Percentiles rank a stretch among this genome's conserved stretches.
These are phyloP conservation scores for Amia ocellicauda DNA, from an alignment of 2,113 vertebrate genomes.

Conservation along the genomic window DNA sequence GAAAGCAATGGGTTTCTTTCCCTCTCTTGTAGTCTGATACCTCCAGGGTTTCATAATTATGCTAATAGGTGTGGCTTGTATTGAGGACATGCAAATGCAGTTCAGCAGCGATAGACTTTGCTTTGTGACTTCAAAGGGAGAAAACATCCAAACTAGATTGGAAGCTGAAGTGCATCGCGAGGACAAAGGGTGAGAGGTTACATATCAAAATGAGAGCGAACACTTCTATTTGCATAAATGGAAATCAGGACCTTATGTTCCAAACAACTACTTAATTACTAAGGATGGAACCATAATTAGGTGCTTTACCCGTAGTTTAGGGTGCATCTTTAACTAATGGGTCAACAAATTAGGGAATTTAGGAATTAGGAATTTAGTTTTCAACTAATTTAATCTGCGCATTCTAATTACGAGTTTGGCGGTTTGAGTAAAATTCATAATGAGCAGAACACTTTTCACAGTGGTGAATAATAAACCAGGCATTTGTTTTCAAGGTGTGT, in stretches of 20 bases:
- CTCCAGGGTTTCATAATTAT: conserved; percentile 49
- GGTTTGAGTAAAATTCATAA: no score
- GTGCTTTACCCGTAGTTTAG: conserved; percentile 39
- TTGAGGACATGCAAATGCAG: conserved; percentile 61
- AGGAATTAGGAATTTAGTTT: no score
- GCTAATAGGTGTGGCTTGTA: conserved; percentile 47
- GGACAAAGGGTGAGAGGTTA: conserved; percentile 49
- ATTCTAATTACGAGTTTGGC: no score
- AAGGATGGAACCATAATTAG: conserved; percentile 25
- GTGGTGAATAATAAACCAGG: no score
- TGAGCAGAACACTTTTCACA: no score
- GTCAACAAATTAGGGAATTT: conserved; percentile 22
- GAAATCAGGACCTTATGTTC: conserved; percentile 54
- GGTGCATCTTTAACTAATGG: conserved; percentile 23
- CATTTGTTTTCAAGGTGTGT: no score
- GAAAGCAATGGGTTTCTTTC: conserved; percentile 58
- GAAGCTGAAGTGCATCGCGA: conserved; percentile 50
- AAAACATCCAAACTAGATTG: conserved; percentile 55
- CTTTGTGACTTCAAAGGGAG: conserved; percentile 65
- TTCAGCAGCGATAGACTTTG: conserved; percentile 61
- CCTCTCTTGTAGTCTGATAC: conserved; percentile 55
- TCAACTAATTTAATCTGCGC: no score
- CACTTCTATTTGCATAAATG: conserved; percentile 61
- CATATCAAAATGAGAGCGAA: conserved; percentile 48
- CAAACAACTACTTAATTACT: conserved; percentile 45